Evolutionary conservation across 2,888 invertebrate species (phyloP).

Genomic region (Brachyptera putata): DNA sequence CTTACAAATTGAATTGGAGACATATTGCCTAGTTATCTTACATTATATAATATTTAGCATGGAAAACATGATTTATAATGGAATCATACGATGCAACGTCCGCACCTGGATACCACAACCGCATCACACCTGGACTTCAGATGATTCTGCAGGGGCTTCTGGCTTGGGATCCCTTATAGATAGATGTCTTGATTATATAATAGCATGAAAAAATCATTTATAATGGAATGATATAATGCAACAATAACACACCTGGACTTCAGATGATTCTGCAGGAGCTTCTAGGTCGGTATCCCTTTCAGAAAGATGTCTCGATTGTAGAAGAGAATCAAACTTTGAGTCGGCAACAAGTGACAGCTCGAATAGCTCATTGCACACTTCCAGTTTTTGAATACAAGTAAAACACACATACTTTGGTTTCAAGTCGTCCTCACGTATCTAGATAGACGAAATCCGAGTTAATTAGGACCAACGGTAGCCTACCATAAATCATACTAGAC

Average conservation of each 20-base stretch:
- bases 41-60: too few species aligned
- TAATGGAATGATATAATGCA: too few species aligned
- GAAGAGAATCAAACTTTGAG: slow-evolving; percentile 42
- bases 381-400: slow-evolving; percentile 42
- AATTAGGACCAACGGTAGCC: too few species aligned
- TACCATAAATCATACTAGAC: too few species aligned
- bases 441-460: too few species aligned
- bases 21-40: too few species aligned
- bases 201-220: too few species aligned
- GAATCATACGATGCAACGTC: too few species aligned
- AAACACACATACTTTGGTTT: slow-evolving; percentile 46
- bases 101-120: not conserved
- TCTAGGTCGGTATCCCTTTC: slow-evolving; percentile 19
- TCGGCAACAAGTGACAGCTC: slow-evolving; percentile 42
- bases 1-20: too few species aligned
- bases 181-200: slow-evolving; percentile 29
- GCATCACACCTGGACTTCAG: not conserved
- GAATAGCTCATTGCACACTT: slow-evolving; percentile 42
- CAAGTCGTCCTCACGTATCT: slow-evolving; percentile 43
- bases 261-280: slow-evolving; percentile 1
- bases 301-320: slow-evolving; percentile 31
- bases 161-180: slow-evolving; percentile 19
- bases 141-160: slow-evolving; percentile 10
- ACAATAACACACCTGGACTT: not conserved
- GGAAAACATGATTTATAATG: too few species aligned